Base-by-base conservation (phyloP, 2,888 invertebrate genomes). In the Dryadula phaetusa region DNA sequence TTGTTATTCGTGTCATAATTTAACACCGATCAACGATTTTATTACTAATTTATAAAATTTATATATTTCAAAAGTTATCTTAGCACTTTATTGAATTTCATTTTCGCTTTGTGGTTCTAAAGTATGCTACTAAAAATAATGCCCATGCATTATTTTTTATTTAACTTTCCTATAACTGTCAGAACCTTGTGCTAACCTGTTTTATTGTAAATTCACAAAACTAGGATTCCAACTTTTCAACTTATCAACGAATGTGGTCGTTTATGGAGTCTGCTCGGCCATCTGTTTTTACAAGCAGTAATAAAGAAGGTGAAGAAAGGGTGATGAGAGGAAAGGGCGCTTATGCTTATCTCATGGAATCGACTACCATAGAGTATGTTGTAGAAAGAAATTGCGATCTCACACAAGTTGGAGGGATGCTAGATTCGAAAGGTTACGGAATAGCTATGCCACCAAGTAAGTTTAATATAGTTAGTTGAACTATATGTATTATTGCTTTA, bases 281-380 rank as follows among this genome's bases (percentile, higher is more conserved):
- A 0, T 94, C 96, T 0, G 98, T 99, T 0, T 98, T 99, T 82
- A 96, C 97, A 0, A 94, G 95, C 53, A 96, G 95, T 76, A 99
- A 98, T 82, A 95, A 95, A 20, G 98, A 98, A 81, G 99, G 99
- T 0, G 98, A 99, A 4, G 97, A 98, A 28, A 94, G 98, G 37
- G 99, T 99, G 0, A 94, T 95, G 69, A 95, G 96, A 80, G 96
- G 95, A 16, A 97, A 97, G 83, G 96, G 97, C 49, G 95, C 95
- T 56, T 99, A 99, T 84, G 99, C 99, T 0, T 99, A 98, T 83
- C 94, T 99, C 32, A 99, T 99, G 98, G 99, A 99, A 88, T 99
- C 98, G 0, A 98, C 99, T 0, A 97, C 97, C 25, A 98, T 99
- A 72, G 99, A 99, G 83, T 99, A 99, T 82, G 96, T 96, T 44